Base-by-base conservation (phyloP, 92 coral and sea anemone genomes). In the Epizoanthus stellaris region DNA sequence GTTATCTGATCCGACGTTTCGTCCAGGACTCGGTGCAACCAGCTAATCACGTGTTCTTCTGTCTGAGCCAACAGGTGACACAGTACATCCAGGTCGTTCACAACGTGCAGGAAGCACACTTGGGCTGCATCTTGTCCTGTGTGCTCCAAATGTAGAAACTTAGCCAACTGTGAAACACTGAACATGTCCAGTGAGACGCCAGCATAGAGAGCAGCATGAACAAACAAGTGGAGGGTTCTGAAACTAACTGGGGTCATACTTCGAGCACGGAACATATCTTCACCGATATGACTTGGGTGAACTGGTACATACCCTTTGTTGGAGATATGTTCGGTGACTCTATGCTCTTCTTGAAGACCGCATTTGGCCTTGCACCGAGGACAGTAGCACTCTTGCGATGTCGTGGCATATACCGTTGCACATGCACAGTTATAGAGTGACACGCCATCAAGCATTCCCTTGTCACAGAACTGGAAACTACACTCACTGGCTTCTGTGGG, bases 141-240 rank as follows among this genome's bases (percentile, higher is more conserved):
- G 75, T 67, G 73, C 19, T 89, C 87, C 25, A 74, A 47, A 45
- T 45, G 10, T 40, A 96, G 63, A 15, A 89, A 80, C 21, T 88
- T 53, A 3, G 92, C 62, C 16, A 93, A 86, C 42, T 77, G 66
- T 54, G 73, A 84, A 34, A 80, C 85, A 52, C 79, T 88, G 52
- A 82, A 81, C 66, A 92, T 30, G 59, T 80, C 84, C 36, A 93
- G 80, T 66, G 97, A 90, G 59, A 73, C 86, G 42, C 99, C 99
- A 4, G 90, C 93, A 39, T 95, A 90, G 23, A 94, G 88, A 0
- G 94, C 91, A 20, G 92, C 82, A 67, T 91, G 93, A 21, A 96
- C 93, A 70, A 94, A 82, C 64, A 96, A 71, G 80, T 93, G 98
- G n/a, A 96, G 80, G 23, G 92, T 82, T 21, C 99, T 92, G 70